Percentiles rank a stretch among this genome's conserved stretches.
Evolutionary conservation across 2,888 invertebrate genomes (phyloP).

Genomic region (Drosophila rubida): DNA sequence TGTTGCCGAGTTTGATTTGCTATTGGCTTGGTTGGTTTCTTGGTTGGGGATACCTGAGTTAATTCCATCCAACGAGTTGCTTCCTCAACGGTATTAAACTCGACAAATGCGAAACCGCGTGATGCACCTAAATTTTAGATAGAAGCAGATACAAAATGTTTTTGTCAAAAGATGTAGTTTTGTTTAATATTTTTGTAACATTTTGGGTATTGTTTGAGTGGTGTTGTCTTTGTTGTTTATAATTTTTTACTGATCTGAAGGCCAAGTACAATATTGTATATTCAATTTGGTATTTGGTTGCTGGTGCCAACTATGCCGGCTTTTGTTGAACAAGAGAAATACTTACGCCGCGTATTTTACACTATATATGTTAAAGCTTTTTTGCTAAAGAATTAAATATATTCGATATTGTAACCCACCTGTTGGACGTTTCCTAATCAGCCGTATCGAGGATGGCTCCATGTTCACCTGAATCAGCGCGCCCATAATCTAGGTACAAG

Average conservation of each 20-base stretch:
- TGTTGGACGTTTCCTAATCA: slow-evolving; percentile 93
- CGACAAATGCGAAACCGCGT: slow-evolving; percentile 96
- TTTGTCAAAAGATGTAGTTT: slow-evolving; percentile 84
- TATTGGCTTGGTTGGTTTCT: slow-evolving; percentile 39
- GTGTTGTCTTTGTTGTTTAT: slow-evolving; percentile 39
- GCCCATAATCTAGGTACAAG: slow-evolving; percentile 89
- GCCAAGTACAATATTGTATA: slow-evolving; percentile 42
- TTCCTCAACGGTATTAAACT: slow-evolving; percentile 95
- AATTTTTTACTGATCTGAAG: slow-evolving; percentile 20
- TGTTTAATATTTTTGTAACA: slow-evolving; percentile 71
- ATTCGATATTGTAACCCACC: slow-evolving; percentile 86
- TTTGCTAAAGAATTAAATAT: slow-evolving; percentile 16
- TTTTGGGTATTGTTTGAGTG: slow-evolving; percentile 53
- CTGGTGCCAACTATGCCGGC: slow-evolving; percentile 48
- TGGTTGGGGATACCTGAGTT: slow-evolving; percentile 87
- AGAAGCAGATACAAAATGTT: slow-evolving; percentile 87
- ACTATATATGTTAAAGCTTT: slow-evolving; percentile 11
- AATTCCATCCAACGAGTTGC: slow-evolving; percentile 96
- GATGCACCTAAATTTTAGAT: slow-evolving; percentile 93
- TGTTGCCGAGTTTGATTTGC: slow-evolving; percentile 36
- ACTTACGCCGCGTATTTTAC: slow-evolving; percentile 50
- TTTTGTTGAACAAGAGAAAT: slow-evolving; percentile 25
- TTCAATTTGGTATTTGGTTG: slow-evolving; percentile 59
- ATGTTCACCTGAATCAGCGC: slow-evolving; percentile 91
- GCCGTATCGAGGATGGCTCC: slow-evolving; percentile 91